phyloP scores from a whole-genome alignment of 2,797 vertebrate species.

The Lemur catta region DNA sequence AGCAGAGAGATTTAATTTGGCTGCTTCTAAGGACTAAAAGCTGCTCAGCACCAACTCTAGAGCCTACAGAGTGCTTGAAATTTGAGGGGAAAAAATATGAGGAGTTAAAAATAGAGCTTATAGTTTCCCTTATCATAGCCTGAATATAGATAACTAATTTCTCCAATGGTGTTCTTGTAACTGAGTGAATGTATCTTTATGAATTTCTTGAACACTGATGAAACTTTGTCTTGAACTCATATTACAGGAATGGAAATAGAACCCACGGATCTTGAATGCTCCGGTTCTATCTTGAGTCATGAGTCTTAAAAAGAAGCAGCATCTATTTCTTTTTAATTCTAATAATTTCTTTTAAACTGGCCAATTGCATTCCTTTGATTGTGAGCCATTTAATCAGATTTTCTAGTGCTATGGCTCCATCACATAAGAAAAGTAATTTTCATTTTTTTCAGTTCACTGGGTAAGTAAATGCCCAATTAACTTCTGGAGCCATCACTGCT shows the following conservation, averaged over 20 bases:
- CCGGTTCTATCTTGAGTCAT: not conserved
- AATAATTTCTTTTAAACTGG: slow-evolving; percentile 35
- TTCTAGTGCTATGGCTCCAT: not conserved
- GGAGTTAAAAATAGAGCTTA: not conserved
- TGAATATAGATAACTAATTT: not conserved
- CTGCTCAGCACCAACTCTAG: not conserved
- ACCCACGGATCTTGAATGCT: not conserved
- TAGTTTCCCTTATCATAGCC: not conserved
- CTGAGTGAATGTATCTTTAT: not conserved
- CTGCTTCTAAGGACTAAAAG: not conserved
- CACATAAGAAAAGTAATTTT: slow-evolving; percentile 48
- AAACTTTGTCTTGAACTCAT: not conserved
- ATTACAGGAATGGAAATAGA: not conserved
- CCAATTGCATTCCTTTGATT: not conserved
- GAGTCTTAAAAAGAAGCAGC: not conserved
- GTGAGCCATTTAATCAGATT: slow-evolving; percentile 51
- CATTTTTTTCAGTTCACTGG: slow-evolving; percentile 51
- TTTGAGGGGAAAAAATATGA: not conserved
- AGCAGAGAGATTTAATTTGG: not conserved
- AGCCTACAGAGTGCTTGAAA: not conserved
- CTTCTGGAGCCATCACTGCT: not conserved
- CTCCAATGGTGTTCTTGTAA: not conserved
- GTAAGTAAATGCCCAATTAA: slow-evolving; percentile 42
- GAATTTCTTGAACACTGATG: not conserved
- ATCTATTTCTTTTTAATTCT: slow-evolving; percentile 26